phyloP scores from a whole-genome alignment of 2,113 vertebrate genomes.

The Prolemur simus region DNA sequence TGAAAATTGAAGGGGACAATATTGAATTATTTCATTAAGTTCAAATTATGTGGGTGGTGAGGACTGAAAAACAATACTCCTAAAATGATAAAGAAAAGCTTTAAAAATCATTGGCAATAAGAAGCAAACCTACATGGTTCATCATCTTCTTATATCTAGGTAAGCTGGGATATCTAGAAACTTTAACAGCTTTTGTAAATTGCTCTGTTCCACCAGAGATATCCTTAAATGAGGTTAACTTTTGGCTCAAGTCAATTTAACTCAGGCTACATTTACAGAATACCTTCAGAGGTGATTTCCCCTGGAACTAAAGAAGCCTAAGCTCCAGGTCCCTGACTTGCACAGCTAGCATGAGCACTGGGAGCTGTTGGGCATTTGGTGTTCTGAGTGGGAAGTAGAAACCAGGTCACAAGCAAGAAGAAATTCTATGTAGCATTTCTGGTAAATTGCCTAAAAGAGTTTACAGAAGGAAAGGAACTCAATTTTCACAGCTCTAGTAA shows the following conservation, averaged over 20 bases:
- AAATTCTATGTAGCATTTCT: not conserved
- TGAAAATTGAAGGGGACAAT: not conserved
- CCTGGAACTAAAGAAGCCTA: not conserved
- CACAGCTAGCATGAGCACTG: not conserved
- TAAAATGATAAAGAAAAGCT: not conserved
- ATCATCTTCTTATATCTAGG: not conserved
- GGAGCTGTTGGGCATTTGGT: not conserved
- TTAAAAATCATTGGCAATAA: not conserved
- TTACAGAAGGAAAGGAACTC: not conserved
- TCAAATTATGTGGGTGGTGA: not conserved
- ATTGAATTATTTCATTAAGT: not conserved
- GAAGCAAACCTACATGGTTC: not conserved
- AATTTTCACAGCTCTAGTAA: not conserved
- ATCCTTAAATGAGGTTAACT: not conserved
- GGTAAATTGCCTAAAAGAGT: not conserved
- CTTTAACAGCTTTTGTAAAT: conserved; percentile 11
- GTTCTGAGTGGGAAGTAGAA: not conserved
- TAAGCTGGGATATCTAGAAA: not conserved
- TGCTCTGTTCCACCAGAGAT: not conserved
- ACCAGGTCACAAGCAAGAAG: not conserved
- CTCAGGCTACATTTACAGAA: not conserved
- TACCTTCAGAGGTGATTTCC: not conserved
- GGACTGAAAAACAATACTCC: conserved; percentile 6
- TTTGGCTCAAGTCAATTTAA: not conserved
- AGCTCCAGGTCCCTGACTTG: not conserved